Percentiles rank a stretch among this genome's conserved stretches.
Evolutionary conservation across 2,113 vertebrate species (phyloP).

Genomic region (Rhadina sibilatrix): DNA sequence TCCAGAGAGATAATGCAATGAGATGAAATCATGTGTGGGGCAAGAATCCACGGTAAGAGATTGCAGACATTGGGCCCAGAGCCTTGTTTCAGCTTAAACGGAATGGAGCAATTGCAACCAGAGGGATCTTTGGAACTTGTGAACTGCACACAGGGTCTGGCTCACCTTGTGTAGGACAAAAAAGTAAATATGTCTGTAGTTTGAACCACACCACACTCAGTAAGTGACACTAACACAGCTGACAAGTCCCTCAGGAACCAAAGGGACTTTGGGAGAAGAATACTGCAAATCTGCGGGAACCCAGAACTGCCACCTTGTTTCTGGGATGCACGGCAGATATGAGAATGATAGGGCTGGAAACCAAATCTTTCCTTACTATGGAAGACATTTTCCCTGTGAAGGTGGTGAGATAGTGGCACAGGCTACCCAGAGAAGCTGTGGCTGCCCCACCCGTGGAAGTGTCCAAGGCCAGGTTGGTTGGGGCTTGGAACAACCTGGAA

Average conservation of each 20-base stretch:
- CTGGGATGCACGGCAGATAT: fast-evolving
- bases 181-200: background rate
- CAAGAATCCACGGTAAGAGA: background rate
- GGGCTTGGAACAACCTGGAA: background rate
- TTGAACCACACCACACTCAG: background rate
- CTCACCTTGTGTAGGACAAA: background rate
- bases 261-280: background rate
- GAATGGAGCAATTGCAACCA: background rate
- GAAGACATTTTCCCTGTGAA: background rate
- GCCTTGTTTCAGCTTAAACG: background rate
- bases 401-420: fast-evolving
- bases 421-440: background rate
- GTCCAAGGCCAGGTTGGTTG: fast-evolving
- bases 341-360: background rate
- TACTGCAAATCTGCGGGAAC: background rate
- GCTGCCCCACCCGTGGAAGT: background rate
- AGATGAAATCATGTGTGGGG: background rate
- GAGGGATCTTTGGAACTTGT: fast-evolving
- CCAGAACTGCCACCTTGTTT: background rate
- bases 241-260: background rate
- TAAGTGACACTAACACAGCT: background rate
- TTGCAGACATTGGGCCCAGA: background rate
- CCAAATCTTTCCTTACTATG: background rate
- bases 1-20: background rate
- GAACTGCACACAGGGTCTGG: background rate